phyloP scores from a whole-genome alignment of 2,888 invertebrate genomes.

The Unio pictorum region DNA sequence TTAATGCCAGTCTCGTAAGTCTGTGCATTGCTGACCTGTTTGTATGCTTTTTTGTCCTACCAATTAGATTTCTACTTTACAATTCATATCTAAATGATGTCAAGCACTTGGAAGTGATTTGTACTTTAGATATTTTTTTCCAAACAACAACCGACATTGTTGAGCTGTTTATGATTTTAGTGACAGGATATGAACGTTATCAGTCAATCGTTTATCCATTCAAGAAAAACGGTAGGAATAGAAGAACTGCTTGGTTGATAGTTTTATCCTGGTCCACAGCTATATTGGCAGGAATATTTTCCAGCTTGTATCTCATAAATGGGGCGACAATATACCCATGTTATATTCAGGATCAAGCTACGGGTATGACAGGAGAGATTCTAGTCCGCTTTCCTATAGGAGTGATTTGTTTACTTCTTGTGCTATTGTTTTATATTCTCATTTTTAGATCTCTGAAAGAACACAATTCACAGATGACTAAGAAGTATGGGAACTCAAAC shows the following conservation, averaged over 20 bases:
- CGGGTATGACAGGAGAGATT: conserved; percentile 4
- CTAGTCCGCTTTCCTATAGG: conserved; percentile 34
- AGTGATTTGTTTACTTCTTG: conserved; percentile 22
- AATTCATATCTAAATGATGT: not conserved
- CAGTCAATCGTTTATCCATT: conserved; percentile 57
- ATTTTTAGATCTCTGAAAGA: conserved; percentile 34
- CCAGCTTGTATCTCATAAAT: conserved; percentile 22
- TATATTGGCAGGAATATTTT: conserved; percentile 15
- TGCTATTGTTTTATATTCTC: conserved; percentile 29
- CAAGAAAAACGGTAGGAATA: conserved; percentile 27
- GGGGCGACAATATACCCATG: conserved; percentile 32
- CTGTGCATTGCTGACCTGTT: conserved; percentile 38
- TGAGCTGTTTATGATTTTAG: conserved; percentile 45
- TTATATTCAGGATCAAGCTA: conserved; percentile 1
- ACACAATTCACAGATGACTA: conserved; percentile 33
- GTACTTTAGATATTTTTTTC: conserved; percentile 36
- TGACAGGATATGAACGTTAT: conserved; percentile 56
- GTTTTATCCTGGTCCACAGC: conserved; percentile 28
- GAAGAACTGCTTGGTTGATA: conserved; percentile 23
- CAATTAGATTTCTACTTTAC: conserved; percentile 34
- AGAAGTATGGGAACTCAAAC: conserved; percentile 5
- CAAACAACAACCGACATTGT: conserved; percentile 43
- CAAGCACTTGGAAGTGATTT: conserved; percentile 9
- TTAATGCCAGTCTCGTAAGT: conserved; percentile 44
- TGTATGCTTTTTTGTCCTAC: conserved; percentile 40